Evolutionary conservation across 2,113 vertebrate species (phyloP).

Genomic region (Nycticorax nycticorax): DNA sequence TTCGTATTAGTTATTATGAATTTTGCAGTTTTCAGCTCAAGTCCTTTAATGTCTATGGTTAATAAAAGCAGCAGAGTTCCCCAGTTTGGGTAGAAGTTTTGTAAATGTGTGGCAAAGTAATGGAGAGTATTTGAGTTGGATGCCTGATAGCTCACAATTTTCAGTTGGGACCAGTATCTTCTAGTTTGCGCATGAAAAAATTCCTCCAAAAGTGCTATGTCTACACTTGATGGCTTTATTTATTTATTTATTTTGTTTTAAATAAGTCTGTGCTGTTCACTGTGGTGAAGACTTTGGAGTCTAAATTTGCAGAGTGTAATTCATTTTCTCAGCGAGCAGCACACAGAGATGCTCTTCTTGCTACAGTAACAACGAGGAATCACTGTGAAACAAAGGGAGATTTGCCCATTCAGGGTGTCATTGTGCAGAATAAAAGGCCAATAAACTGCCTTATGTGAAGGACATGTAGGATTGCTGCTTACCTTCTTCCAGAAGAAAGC

Average conservation of each 20-base stretch:
- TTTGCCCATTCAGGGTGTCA: not conserved
- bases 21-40: slow-evolving; percentile 31
- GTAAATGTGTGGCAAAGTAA: not conserved
- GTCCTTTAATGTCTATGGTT: slow-evolving; percentile 43
- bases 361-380: not conserved
- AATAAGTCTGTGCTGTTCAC: not conserved
- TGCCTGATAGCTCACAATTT: not conserved
- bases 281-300: not conserved
- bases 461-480: not conserved
- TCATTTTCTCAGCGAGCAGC: not conserved
- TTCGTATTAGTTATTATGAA: slow-evolving; percentile 19
- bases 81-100: not conserved
- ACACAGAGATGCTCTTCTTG: not conserved
- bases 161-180: not conserved
- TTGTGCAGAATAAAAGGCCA: not conserved
- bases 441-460: not conserved
- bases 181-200: not conserved
- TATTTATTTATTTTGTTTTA: not conserved
- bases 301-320: not conserved
- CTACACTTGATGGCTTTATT: not conserved
- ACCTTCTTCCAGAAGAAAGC: not conserved
- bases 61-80: slow-evolving; percentile 21
- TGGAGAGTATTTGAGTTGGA: not conserved
- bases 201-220: not conserved
- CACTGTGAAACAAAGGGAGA: not conserved